Conservation (phyloP, 1,140 invertebrate genomes). For the Drosophila nigromelanica region DNA sequence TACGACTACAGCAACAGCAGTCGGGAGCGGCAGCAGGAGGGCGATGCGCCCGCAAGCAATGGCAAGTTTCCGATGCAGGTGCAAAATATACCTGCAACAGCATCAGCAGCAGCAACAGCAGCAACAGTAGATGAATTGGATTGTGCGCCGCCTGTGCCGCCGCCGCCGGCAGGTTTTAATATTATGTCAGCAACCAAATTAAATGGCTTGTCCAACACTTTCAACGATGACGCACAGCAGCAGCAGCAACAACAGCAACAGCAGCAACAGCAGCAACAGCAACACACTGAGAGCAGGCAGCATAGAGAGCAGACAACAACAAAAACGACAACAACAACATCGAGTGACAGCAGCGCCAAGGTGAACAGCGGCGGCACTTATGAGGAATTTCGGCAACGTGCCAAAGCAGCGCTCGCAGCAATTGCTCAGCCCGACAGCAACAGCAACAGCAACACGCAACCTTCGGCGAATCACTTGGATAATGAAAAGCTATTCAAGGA, state of each 20-base stretch:
- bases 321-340: conserved; percentile 13
- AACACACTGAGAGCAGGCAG: conserved; percentile 36
- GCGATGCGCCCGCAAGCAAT: conserved; percentile 23
- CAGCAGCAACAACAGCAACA: no score
- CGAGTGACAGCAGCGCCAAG: conserved; percentile 9
- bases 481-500: conserved; percentile 82
- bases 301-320: conserved; percentile 14
- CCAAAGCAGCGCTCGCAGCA: conserved; percentile 74
- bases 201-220: conserved; percentile 66
- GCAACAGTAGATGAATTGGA: conserved; percentile 22
- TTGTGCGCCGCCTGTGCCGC: conserved; percentile 59
- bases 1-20: conserved; percentile 66
- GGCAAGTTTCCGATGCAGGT: conserved; percentile 15
- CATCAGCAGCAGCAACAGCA: not conserved
- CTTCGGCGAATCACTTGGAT: conserved; percentile 56
- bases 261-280: conserved; percentile 48
- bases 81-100: conserved; percentile 12
- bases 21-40: conserved; percentile 56
- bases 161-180: conserved; percentile 51
- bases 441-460: conserved; percentile 31
- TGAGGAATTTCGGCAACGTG: conserved; percentile 83
- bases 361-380: conserved; percentile 59
- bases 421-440: conserved; percentile 32
- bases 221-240: conserved; percentile 64
- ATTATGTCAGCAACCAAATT: conserved; percentile 84